Evolutionary conservation across 2,888 invertebrate species (phyloP).

Genomic region (Melieria omissa): DNA sequence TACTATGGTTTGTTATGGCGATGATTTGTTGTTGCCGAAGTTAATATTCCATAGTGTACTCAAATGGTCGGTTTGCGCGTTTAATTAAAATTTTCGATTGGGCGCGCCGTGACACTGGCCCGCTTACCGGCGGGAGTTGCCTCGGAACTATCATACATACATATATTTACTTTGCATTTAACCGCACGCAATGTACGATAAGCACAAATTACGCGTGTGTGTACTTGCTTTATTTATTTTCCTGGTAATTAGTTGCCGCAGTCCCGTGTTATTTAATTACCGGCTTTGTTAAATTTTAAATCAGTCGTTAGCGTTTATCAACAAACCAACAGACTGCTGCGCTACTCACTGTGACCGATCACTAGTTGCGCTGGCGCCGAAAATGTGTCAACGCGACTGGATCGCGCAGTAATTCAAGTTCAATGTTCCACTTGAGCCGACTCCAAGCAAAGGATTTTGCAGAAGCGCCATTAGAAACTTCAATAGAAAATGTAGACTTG

Average conservation of each 20-base stretch:
- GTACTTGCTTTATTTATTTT: constrained; percentile 34
- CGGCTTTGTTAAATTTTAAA: constrained; percentile 59
- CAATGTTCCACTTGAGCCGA: too few species aligned
- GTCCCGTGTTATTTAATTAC: constrained; percentile 51
- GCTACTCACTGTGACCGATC: constrained; percentile 12
- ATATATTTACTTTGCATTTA: constrained; percentile 37
- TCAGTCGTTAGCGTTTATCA: constrained; percentile 53
- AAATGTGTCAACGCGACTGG: too few species aligned
- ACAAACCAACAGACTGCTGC: constrained; percentile 42
- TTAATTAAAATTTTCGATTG: too few species aligned
- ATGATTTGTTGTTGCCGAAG: background rate
- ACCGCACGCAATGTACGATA: constrained; percentile 33
- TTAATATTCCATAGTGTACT: background rate
- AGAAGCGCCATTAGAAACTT: too few species aligned
- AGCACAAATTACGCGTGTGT: constrained; percentile 34
- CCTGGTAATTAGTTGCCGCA: constrained; percentile 42
- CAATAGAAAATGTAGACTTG: too few species aligned
- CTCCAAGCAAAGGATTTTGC: too few species aligned
- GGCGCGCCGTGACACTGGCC: too few species aligned
- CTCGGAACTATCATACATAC: too few species aligned
- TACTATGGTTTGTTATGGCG: background rate
- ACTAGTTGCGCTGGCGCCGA: too few species aligned
- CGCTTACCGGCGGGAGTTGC: too few species aligned
- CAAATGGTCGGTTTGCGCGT: too few species aligned
- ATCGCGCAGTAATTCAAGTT: too few species aligned